Conservation (phyloP, 2,888 invertebrate species). For the Tachystola acroxantha region DNA sequence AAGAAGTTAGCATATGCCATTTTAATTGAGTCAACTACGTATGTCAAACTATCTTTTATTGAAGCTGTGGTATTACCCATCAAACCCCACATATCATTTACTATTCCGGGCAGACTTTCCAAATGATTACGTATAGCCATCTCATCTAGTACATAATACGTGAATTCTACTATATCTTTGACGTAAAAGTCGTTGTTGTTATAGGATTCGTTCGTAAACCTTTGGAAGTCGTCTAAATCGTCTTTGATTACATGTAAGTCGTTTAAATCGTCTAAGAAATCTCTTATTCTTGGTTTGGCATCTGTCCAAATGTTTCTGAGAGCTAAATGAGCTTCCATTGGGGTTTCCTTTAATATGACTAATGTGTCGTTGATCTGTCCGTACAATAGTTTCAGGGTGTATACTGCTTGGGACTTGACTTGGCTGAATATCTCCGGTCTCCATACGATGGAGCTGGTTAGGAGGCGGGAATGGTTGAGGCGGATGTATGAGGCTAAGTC, state of each 20-base stretch:
- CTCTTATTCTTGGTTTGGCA: constrained; percentile 82
- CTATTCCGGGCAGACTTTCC: constrained; percentile 86
- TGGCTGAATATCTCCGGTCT: constrained; percentile 83
- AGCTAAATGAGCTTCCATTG: constrained; percentile 83
- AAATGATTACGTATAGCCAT: constrained; percentile 87
- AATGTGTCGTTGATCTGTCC: constrained; percentile 63
- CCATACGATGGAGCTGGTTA: constrained; percentile 90
- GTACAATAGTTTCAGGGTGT: constrained; percentile 54
- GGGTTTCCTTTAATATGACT: constrained; percentile 66
- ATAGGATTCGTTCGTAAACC: constrained; percentile 87
- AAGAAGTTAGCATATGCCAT: constrained; percentile 83
- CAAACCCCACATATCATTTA: constrained; percentile 90
- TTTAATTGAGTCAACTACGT: constrained; percentile 86
- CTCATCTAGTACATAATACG: constrained; percentile 85
- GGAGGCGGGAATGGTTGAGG: constrained; percentile 89
- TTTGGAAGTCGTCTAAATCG: constrained; percentile 83
- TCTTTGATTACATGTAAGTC: constrained; percentile 84
- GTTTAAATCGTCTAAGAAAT: constrained; percentile 85
- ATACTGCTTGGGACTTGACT: constrained; percentile 45
- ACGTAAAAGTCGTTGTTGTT: constrained; percentile 90
- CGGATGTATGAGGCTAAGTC: constrained; percentile 88
- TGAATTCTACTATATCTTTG: constrained; percentile 85
- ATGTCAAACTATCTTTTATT: constrained; percentile 85
- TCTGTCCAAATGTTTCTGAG: constrained; percentile 86
- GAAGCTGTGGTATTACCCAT: constrained; percentile 92